A percentile compares a stretch with the other conserved stretches of the same genome.
Conservation (phyloP, 2,113 vertebrate species). For the Turdus rufiventris region DNA sequence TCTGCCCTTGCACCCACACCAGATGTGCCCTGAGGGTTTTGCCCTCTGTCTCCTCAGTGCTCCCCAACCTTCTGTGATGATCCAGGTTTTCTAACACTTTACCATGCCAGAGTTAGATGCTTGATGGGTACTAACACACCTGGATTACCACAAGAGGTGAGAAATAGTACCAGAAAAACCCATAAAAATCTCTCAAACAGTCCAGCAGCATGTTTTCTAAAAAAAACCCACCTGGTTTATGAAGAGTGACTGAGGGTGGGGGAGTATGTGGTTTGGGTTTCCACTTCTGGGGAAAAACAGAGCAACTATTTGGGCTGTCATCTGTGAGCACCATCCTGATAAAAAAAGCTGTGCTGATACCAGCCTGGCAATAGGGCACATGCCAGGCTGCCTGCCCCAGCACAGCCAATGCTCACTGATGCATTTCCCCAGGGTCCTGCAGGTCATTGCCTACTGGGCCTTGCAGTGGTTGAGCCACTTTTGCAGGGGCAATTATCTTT, state of each 20-base stretch:
- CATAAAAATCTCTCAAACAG: background rate
- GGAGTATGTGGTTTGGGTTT: background rate
- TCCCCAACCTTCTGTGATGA: background rate
- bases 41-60: fast-evolving
- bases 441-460: background rate
- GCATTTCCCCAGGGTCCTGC: background rate
- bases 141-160: background rate
- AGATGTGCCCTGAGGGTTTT: background rate
- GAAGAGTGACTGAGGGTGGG: background rate
- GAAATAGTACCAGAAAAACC: background rate
- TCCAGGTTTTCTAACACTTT: background rate
- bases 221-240: background rate
- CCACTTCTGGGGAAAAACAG: background rate
- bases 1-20: background rate
- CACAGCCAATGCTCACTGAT: fast-evolving
- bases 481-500: background rate
- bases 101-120: background rate
- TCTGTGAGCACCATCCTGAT: background rate
- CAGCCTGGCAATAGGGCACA: background rate
- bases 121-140: background rate
- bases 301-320: background rate
- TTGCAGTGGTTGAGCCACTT: background rate
- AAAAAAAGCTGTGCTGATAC: background rate
- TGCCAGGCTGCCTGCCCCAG: background rate
- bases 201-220: background rate